Evolutionary conservation across 2,113 vertebrate species (phyloP).

Genomic region (Osmerus eperlanus): DNA sequence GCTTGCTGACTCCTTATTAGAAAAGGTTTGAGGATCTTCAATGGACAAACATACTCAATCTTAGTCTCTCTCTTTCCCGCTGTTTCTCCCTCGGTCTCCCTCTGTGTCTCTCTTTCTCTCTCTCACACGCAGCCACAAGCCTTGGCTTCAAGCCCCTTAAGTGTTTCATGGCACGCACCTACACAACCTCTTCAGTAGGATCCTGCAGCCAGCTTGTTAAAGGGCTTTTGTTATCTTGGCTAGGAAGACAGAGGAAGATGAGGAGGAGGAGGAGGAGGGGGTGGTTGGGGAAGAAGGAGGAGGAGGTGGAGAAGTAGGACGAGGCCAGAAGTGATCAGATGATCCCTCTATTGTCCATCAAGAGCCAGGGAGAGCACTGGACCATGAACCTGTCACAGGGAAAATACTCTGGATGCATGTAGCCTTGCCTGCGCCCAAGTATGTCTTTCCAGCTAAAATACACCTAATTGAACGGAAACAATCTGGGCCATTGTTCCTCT

Average conservation of each 20-base stretch:
- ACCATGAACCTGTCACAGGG: conserved; percentile 73
- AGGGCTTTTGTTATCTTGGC: conserved; percentile 64
- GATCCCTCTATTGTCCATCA: conserved; percentile 75
- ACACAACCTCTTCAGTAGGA: conserved; percentile 65
- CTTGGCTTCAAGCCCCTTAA: conserved; percentile 62
- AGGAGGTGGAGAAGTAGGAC: not conserved
- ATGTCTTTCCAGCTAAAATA: conserved; percentile 66
- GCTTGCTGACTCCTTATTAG: conserved; percentile 7
- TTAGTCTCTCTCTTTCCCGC: too few relatives aligned
- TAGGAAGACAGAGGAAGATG: not conserved
- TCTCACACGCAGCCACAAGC: conserved; percentile 42
- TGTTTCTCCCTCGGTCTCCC: too few relatives aligned
- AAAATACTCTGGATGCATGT: conserved; percentile 33
- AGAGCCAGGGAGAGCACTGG: conserved; percentile 72
- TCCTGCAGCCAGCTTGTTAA: conserved; percentile 62
- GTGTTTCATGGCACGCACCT: conserved; percentile 71
- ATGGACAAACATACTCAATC: too few relatives aligned
- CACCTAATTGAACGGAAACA: conserved; percentile 70
- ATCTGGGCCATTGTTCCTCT: conserved; percentile 52
- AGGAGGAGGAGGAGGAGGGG: conserved; percentile 10
- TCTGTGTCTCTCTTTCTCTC: not conserved
- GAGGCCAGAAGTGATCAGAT: conserved; percentile 57
- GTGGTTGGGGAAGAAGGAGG: not conserved
- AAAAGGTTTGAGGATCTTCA: not conserved
- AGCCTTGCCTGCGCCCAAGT: conserved; percentile 56